Percentiles rank a stretch among this genome's conserved stretches.
These are phyloP conservation scores for Rhynchomys soricoides DNA, from an alignment of 2,113 vertebrate species.

Conservation along the genomic window DNA sequence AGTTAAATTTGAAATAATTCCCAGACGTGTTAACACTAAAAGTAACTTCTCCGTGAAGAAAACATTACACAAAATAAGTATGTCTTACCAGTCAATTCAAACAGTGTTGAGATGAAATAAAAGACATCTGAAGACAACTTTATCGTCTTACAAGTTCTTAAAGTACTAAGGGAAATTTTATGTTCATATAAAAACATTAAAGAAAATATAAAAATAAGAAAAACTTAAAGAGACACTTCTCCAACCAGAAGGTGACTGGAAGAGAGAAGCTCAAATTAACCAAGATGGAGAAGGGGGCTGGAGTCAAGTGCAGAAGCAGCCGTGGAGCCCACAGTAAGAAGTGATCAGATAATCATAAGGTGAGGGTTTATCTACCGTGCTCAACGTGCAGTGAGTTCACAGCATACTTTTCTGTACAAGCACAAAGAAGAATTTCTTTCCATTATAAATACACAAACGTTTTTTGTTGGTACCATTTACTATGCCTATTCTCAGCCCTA, in stretches of 20 bases:
- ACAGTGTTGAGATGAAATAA: constrained; percentile 53
- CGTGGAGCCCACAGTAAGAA: constrained; percentile 1
- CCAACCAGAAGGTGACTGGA: background rate
- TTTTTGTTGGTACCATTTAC: constrained; percentile 71
- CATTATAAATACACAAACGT: constrained; percentile 58
- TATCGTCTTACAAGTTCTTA: constrained; percentile 56
- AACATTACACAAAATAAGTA: constrained; percentile 71
- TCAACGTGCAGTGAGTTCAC: background rate
- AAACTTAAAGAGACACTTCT: constrained; percentile 37
- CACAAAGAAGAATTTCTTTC: constrained; percentile 43
- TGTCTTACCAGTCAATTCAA: constrained; percentile 60
- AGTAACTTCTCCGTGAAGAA: constrained; percentile 55
- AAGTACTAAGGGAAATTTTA: constrained; percentile 53
- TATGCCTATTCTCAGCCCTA: constrained; percentile 59
- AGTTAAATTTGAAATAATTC: constrained; percentile 69
- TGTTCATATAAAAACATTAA: constrained; percentile 44
- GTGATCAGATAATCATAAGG: constrained; percentile 52
- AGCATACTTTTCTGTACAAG: constrained; percentile 45
- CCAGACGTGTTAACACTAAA: constrained; percentile 67
- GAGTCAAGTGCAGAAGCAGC: constrained; percentile 6
- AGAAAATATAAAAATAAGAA: constrained; percentile 41
- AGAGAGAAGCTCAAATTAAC: constrained; percentile 10
- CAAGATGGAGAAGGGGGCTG: constrained; percentile 10
- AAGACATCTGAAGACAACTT: constrained; percentile 65
- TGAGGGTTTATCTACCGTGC: background rate